phyloP scores from a whole-genome alignment of 2,113 vertebrate genomes.

The Archocentrus centrarchus region DNA sequence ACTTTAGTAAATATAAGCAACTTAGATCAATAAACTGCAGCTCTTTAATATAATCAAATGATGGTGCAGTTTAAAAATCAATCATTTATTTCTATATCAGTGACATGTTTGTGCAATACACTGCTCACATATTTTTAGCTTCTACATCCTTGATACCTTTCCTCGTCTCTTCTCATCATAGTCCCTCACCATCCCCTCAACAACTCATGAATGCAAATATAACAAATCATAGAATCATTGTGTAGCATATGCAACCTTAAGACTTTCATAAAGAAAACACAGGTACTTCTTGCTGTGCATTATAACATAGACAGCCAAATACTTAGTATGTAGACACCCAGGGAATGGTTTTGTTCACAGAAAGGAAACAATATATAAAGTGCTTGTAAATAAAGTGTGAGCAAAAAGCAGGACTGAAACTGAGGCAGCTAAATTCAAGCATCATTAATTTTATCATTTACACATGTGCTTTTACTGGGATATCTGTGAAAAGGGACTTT shows the following conservation, averaged over 20 bases:
- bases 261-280: neutral
- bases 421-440: neutral
- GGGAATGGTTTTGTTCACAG: neutral
- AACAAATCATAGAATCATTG: neutral
- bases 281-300: too few species aligned
- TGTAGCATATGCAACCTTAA: neutral
- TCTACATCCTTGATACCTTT: neutral
- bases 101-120: too few species aligned
- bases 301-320: too few species aligned
- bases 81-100: too few species aligned
- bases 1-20: neutral
- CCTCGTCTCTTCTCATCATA: neutral
- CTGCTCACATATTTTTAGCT: too few species aligned
- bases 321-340: too few species aligned
- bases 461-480: neutral
- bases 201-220: neutral
- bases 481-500: neutral
- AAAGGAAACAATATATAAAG: neutral
- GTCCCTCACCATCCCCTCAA: neutral
- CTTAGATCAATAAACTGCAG: neutral
- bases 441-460: conserved; percentile 3
- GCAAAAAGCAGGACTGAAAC: neutral
- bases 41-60: neutral
- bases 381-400: neutral
- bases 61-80: neutral